Evolutionary conservation across 2,888 invertebrate species (phyloP), one percentile per base, ranked within the genome.

Genomic region (Alcis repandata): DNA sequence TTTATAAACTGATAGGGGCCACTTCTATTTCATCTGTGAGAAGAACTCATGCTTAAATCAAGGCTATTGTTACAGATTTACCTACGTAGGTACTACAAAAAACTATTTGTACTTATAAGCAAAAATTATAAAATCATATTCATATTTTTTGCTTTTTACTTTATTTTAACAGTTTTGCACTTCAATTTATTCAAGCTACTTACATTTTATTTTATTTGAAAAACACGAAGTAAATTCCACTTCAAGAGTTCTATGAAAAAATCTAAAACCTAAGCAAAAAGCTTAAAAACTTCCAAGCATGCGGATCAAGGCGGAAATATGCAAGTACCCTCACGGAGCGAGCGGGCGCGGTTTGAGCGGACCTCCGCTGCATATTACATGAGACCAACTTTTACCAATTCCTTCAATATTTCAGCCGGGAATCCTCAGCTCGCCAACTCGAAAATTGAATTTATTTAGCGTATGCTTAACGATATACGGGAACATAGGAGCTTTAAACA

Each of bases 361-460:
- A 77, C 77, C 76, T 72, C 71, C 70, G 75, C 80, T 91, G 91
- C 89, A 91, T 91, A 89, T 90, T 90, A 88, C 89, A 91, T 91
- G 90, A 91, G 89, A 78, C 78, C 82, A 90, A 90, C 83, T 90
- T 88, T 84, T 83, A 79, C 84, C 86, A 84, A 88, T 89, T 87
- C 86, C 87, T 87, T 90, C 86, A 88, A 90, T 89, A 91, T 89
- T 90, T 88, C 79, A 86, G 78, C 82, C 82, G 82, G 82, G 82
- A 89, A 86, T 83, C 82, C 76, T 69, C 75, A 73, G 67, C 74
- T 71, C 68, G 70, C 73, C 63, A 64, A 66, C 64, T 70, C 68
- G 68, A 69, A 70, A 71, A 71, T 71, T 71, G 71, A 73, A 73
- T 73, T 70, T 73, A 70, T 70, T 67, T 68, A 64, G 59, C 53